Percentiles rank a stretch among this genome's conserved stretches.
Conservation (phyloP, 2,888 invertebrate genomes). For the Heteropelma amictum region DNA sequence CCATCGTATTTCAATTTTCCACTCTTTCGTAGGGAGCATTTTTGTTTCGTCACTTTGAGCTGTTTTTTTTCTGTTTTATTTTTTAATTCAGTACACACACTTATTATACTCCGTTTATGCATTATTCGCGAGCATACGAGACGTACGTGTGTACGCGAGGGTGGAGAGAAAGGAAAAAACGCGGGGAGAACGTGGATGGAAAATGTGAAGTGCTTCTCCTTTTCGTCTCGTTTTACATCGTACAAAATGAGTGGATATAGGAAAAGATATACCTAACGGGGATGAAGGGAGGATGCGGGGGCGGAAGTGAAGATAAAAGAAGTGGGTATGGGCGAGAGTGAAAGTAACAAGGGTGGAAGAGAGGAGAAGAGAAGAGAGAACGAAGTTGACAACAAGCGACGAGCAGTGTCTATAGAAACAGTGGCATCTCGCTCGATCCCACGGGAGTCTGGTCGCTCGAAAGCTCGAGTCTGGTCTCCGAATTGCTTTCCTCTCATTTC, state of each 20-base stretch:
- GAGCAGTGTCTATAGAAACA: constrained; percentile 74
- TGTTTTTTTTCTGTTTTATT: too few relatives aligned
- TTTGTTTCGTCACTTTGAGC: too few relatives aligned
- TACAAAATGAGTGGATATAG: constrained; percentile 51
- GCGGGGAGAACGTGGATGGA: not conserved
- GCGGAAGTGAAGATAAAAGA: constrained; percentile 43
- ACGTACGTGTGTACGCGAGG: not conserved
- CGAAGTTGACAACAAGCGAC: constrained; percentile 57
- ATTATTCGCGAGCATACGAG: too few relatives aligned
- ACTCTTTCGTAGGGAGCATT: too few relatives aligned
- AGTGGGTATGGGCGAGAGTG: not conserved
- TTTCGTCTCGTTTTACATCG: constrained; percentile 32
- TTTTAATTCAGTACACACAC: too few relatives aligned
- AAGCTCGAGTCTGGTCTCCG: constrained; percentile 43
- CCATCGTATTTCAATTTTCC: too few relatives aligned
- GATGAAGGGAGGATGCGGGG: constrained; percentile 3
- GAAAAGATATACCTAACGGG: too few relatives aligned
- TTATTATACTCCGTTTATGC: too few relatives aligned
- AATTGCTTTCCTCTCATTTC: constrained; percentile 44
- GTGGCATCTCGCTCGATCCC: constrained; percentile 64
- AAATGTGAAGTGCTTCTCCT: constrained; percentile 9
- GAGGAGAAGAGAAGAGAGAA: constrained; percentile 45
- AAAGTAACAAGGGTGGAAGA: constrained; percentile 41
- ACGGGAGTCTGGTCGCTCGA: constrained; percentile 55
- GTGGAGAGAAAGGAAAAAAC: not conserved